Conservation (phyloP, 2,888 invertebrate genomes). For the Agriopis leucophaearia region DNA sequence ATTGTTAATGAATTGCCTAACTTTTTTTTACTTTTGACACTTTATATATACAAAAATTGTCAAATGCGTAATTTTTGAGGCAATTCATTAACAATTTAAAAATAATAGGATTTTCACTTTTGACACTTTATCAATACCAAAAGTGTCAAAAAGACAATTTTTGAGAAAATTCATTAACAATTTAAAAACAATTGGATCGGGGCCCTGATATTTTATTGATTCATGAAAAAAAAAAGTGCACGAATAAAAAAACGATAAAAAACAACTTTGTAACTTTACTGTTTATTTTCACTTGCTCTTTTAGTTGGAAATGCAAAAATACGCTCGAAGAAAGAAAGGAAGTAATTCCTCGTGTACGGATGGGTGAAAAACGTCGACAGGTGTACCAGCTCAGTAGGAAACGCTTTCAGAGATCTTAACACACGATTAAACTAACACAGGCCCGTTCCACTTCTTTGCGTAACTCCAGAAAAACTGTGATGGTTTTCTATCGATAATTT, state of each 20-base stretch:
- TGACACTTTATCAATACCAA: too few species aligned
- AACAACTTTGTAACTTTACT: not conserved
- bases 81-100: too few species aligned
- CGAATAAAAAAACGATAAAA: not conserved
- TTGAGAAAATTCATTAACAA: too few species aligned
- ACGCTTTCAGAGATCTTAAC: conserved; percentile 54
- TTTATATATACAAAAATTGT: too few species aligned
- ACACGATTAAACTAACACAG: conserved; percentile 55
- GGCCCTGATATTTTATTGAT: too few species aligned
- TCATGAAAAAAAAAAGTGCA: too few species aligned
- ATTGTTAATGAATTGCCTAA: too few species aligned
- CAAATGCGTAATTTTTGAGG: too few species aligned
- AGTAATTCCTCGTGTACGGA: conserved; percentile 49
- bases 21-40: too few species aligned
- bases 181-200: too few species aligned
- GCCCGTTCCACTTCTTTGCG: conserved; percentile 27
- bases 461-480: conserved; percentile 17
- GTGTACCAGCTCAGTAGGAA: conserved; percentile 48
- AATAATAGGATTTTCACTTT: too few species aligned
- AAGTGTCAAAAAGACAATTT: too few species aligned
- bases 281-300: conserved; percentile 2
- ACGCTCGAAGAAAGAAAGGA: conserved; percentile 46
- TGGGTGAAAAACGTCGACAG: conserved; percentile 51
- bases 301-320: conserved; percentile 37
- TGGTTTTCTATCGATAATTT: conserved; percentile 11